phyloP scores from a whole-genome alignment of 2,113 vertebrate genomes.

The Plotosus lineatus region DNA sequence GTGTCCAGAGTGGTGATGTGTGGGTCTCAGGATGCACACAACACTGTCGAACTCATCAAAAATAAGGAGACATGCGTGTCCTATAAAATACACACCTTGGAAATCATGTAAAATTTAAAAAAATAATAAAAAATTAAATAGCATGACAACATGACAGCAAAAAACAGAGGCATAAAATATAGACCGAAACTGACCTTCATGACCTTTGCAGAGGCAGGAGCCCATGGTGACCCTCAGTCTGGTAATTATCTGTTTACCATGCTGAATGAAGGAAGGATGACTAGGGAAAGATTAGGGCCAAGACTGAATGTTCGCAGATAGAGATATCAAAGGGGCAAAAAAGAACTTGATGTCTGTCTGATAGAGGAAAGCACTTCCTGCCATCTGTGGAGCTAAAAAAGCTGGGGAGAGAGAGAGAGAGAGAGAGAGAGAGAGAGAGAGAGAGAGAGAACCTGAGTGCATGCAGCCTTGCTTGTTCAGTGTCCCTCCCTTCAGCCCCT shows the following conservation, averaged over 20 bases:
- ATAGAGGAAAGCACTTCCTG: constrained; percentile 44
- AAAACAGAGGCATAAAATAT: constrained; percentile 51
- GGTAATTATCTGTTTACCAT: constrained; percentile 77
- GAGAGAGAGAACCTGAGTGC: constrained; percentile 52
- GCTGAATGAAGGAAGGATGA: constrained; percentile 46
- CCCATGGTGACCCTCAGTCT: constrained; percentile 70
- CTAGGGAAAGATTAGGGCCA: constrained; percentile 24
- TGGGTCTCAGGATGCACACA: not conserved
- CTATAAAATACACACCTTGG: not conserved
- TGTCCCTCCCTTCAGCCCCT: constrained; percentile 53
- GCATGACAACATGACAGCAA: not conserved
- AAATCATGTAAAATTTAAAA: not conserved
- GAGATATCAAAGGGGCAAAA: constrained; percentile 16
- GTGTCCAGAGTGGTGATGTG: not conserved
- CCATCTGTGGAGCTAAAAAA: constrained; percentile 44
- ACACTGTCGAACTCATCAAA: not conserved
- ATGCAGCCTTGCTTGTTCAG: constrained; percentile 62
- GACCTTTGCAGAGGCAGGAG: constrained; percentile 78
- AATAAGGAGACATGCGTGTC: not conserved
- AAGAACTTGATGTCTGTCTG: constrained; percentile 31
- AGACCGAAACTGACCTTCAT: constrained; percentile 75
- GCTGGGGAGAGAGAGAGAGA: constrained; percentile 10
- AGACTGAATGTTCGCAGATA: constrained; percentile 19
- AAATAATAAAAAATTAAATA: not conserved
- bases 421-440: constrained; percentile 25